Conservation (phyloP, 2,113 vertebrate species). For the Ardeotis arabs region DNA sequence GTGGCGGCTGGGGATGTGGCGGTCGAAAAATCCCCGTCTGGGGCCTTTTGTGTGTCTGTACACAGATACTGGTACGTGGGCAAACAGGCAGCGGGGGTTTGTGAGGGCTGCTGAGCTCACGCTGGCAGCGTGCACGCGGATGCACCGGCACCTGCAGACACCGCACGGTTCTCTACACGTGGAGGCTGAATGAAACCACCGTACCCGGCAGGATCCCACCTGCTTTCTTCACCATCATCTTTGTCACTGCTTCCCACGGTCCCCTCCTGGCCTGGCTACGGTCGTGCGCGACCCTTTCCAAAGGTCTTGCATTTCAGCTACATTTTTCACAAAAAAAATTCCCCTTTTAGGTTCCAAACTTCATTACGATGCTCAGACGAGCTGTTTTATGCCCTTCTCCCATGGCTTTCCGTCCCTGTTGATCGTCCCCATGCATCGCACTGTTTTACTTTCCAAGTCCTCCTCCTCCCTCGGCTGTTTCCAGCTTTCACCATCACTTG, state of each 20-base stretch:
- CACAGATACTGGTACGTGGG: background rate
- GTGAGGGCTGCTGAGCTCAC: background rate
- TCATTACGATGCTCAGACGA: accelerated
- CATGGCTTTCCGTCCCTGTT: background rate
- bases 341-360: background rate
- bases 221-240: background rate
- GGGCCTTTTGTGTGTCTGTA: background rate
- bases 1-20: background rate
- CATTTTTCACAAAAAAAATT: background rate
- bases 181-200: background rate
- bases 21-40: background rate
- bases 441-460: background rate
- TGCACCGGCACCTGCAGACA: background rate
- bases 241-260: background rate
- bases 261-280: background rate
- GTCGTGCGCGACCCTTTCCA: no score
- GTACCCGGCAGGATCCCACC: background rate
- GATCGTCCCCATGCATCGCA: no score
- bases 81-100: background rate
- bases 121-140: background rate
- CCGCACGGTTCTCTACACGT: accelerated
- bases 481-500: background rate
- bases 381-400: background rate
- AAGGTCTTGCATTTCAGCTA: background rate
- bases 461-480: background rate